A percentile compares a stretch with the other conserved stretches of the same genome.
Conservation (phyloP, 2,888 invertebrate species). For the Peribatodes rhomboidaria region DNA sequence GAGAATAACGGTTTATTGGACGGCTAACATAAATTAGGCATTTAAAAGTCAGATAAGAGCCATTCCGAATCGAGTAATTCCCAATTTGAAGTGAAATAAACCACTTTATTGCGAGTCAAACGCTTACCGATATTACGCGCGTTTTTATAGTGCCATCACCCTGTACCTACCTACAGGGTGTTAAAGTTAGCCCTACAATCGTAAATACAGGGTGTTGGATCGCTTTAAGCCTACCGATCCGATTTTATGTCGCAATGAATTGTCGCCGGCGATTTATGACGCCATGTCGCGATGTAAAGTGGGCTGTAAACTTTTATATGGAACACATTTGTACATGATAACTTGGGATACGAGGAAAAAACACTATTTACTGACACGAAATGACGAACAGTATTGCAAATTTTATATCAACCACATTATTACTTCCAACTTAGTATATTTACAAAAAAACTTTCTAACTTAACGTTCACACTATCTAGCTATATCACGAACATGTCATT, state of each 20-base stretch:
- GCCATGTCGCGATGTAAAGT: conserved; percentile 66
- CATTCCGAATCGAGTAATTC: conserved; percentile 47
- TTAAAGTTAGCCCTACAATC: conserved; percentile 73
- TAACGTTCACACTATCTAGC: neutral
- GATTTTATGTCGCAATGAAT: conserved; percentile 75
- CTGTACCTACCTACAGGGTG: conserved; percentile 72
- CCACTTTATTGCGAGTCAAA: conserved; percentile 68
- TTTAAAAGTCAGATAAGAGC: conserved; percentile 37
- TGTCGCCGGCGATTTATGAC: conserved; percentile 73
- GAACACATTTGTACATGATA: conserved; percentile 55
- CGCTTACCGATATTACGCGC: conserved; percentile 78
- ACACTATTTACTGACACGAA: conserved; percentile 5
- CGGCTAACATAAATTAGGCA: conserved; percentile 30
- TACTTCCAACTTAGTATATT: neutral
- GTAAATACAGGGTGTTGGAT: conserved; percentile 74
- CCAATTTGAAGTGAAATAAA: conserved; percentile 56
- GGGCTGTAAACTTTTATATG: conserved; percentile 60
- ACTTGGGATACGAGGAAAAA: conserved; percentile 34
- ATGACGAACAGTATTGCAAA: conserved; percentile 4
- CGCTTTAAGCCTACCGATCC: conserved; percentile 74
- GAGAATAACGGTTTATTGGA: conserved; percentile 23
- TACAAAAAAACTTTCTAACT: neutral
- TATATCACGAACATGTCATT: neutral
- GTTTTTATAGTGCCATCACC: conserved; percentile 76
- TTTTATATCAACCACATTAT: neutral